These are phyloP conservation scores for Ypsolopha sequella DNA, from an alignment of 2,888 invertebrate genomes.

Conservation along the genomic window DNA sequence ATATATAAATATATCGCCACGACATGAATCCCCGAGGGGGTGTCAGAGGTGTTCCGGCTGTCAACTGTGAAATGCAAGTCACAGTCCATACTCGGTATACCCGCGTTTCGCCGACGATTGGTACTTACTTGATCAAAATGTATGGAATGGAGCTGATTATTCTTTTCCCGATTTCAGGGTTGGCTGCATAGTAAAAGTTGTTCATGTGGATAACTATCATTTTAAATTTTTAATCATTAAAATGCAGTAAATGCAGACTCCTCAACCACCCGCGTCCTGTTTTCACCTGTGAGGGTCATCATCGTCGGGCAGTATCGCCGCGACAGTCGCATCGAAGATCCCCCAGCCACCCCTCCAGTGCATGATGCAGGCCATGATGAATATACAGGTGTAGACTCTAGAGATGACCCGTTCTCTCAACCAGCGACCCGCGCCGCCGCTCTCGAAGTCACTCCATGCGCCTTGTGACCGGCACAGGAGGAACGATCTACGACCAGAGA, in stretches of 20 bases:
- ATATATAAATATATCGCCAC: too few relatives aligned
- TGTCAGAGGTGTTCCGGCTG: too few relatives aligned
- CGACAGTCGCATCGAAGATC: conserved; percentile 74
- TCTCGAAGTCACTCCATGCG: conserved; percentile 28
- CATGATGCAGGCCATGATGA: conserved; percentile 83
- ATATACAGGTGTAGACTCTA: conserved; percentile 80
- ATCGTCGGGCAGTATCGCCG: conserved; percentile 45
- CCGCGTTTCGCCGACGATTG: too few relatives aligned
- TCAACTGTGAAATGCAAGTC: too few relatives aligned
- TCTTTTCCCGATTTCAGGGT: too few relatives aligned
- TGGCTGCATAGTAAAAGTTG: too few relatives aligned
- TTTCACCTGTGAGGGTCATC: conserved; percentile 38
- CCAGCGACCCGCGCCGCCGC: conserved; percentile 35
- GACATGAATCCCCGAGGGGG: too few relatives aligned
- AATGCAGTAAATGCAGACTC: not conserved
- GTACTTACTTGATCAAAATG: too few relatives aligned
- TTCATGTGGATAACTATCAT: too few relatives aligned
- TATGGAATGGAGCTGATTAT: too few relatives aligned
- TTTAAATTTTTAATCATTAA: too few relatives aligned
- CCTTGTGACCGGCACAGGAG: conserved; percentile 38
- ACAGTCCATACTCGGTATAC: too few relatives aligned
- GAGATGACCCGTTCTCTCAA: conserved; percentile 58
- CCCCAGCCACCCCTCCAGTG: conserved; percentile 92
- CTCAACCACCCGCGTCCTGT: not conserved
- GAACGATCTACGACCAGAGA: conserved; percentile 24